Evolutionary conservation across 1,140 invertebrate genomes (phyloP), one percentile per base, ranked within the genome.

Genomic region (Heliconius nattereri): DNA sequence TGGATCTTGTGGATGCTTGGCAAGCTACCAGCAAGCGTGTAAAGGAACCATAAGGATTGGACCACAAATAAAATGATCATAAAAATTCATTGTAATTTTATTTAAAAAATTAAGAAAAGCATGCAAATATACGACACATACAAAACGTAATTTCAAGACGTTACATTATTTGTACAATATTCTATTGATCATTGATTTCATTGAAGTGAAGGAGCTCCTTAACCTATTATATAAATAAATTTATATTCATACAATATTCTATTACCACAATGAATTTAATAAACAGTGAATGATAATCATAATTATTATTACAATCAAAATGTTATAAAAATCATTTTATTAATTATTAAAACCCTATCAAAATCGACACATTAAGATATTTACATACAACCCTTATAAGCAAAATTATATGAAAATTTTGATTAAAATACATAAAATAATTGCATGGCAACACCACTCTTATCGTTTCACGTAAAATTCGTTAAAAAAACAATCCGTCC

Each of bases 391-490:
- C 19, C 49, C 20, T 52, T 52, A 52, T 45, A 5, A 45, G 49
- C 19, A 52, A 20, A 52, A 20, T 52, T 29, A 26, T 66, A 23
- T 23, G 0, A 57, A 57, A 23, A 13, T 66, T 66, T 29, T 26
- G 11, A 26, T 29, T 16, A 6, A 26, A 16, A 26, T 66, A 29
- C 3, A 13, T 26, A 66, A 66, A 66, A 66, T 11, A 26, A 57
- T 23, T 66, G 23, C 23, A 74, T 74, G 79, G 76, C 79, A 80
- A 81, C 82, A 81, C 75, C 71, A 77, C 77, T 79, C 82, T 73
- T 54, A 71, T 32, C 71, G 75, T 77, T 49, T 66, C 60, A 26
- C 60, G 9, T 66, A 66, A 26, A 66, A 66, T 26, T 26, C 3
- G 23, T 13, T 26, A 66, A 29, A 16, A 16, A 66, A 26, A 29